Evolutionary conservation across 2,113 vertebrate species (phyloP), one percentile per base, ranked within the genome.

Genomic region (Ciconia maguari): DNA sequence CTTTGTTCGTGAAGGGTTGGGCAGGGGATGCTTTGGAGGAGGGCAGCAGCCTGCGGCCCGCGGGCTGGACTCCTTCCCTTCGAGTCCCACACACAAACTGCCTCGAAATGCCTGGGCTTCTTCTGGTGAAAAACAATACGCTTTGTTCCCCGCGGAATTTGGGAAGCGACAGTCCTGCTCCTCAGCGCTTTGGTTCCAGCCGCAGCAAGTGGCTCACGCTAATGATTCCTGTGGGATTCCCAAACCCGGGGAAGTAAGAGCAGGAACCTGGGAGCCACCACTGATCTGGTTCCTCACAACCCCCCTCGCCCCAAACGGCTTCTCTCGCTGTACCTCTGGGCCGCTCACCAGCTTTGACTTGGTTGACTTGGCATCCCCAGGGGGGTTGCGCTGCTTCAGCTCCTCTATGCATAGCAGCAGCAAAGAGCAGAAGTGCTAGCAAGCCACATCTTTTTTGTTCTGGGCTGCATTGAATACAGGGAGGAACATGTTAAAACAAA

Each of bases 321-420:
- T n/a, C 51, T 76, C 41, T 51, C 11, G 1, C 46, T 38, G 55
- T 22, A 51, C 22, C 27, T 76, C 66, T 38, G 83, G 32, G 54
- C 61, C 5, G 3, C 69, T 89, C 70, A 57, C 44, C 75, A 61
- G 27, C 65, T 64, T 44, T 34, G 49, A 5, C 36, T 30, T 32
- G 22, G 30, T 44, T 34, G 49, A 5, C 36, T 30, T 32, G 22
- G 30, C 49, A 74, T 14, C 8, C 27, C 18, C 60, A 34, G 60
- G 0, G 0, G 41, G 24, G 34, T 3, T 76, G 41, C 30, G 5
- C 27, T 29, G 65, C 82, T 61, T 77, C 2, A 0, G 41, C 48
- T 71, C 30, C 70, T 76, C 42, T 22, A 3, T 1, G 1, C 25
- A 0, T 3, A 48, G 29, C 27, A 62, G 60, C 77, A 41, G 49